Evolutionary conservation across 2,888 invertebrate genomes (phyloP).

Genomic region (Nomada ruficornis): DNA sequence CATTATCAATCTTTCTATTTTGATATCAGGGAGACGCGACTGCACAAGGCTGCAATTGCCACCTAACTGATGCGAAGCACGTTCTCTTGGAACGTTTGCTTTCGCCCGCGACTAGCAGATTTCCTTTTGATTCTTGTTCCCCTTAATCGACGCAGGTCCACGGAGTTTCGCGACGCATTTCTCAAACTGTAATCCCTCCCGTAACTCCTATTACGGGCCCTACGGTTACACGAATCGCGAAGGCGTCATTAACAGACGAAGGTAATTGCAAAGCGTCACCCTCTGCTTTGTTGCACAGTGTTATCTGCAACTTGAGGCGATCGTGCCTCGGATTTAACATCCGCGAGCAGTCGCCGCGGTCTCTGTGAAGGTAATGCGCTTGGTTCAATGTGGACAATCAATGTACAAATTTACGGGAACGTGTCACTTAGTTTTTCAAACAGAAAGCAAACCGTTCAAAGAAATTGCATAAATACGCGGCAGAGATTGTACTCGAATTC

Average conservation of each 20-base stretch:
- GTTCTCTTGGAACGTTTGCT: not conserved
- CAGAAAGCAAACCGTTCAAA: no score
- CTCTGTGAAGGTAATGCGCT: not conserved
- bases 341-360: not conserved
- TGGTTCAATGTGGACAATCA: no score
- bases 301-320: constrained; percentile 16
- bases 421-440: no score
- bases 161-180: not conserved
- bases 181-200: constrained; percentile 14
- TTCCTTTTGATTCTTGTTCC: not conserved
- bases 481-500: no score
- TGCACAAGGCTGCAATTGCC: not conserved
- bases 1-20: not conserved
- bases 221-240: constrained; percentile 33
- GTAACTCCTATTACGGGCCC: not conserved
- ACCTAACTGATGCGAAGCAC: not conserved
- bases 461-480: no score
- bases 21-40: not conserved
- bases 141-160: no score
- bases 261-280: constrained; percentile 49
- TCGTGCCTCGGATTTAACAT: constrained; percentile 26
- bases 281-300: constrained; percentile 11
- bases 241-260: constrained; percentile 47
- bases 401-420: no score
- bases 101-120: no score